Evolutionary conservation across 2,888 invertebrate species (phyloP).

Genomic region (Phaedon cochleariae): DNA sequence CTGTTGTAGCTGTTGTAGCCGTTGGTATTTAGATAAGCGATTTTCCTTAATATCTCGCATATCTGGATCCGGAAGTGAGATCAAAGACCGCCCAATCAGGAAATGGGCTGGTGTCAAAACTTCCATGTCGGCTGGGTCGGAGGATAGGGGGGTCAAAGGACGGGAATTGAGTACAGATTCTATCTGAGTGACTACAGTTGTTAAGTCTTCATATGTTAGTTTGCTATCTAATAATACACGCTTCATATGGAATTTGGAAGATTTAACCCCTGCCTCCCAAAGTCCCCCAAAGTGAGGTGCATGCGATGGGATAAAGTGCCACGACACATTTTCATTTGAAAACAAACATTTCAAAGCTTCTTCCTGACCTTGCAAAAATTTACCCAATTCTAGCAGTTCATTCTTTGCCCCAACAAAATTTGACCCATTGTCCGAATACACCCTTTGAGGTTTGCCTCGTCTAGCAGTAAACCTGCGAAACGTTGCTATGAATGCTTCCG

Average conservation of each 20-base stretch:
- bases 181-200: constrained; percentile 48
- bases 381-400: constrained; percentile 1
- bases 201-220: constrained; percentile 50
- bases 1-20: constrained; percentile 39
- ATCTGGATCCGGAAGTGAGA: constrained; percentile 37
- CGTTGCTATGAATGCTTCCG: constrained; percentile 10
- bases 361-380: neutral
- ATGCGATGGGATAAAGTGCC: constrained; percentile 37
- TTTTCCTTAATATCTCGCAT: constrained; percentile 27
- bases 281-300: constrained; percentile 52
- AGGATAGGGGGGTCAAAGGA: constrained; percentile 45
- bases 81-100: constrained; percentile 42
- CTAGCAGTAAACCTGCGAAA: constrained; percentile 11
- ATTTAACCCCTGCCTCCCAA: constrained; percentile 52
- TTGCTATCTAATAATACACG: constrained; percentile 38
- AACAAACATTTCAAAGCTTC: neutral
- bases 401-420: constrained; percentile 22
- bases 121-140: constrained; percentile 44
- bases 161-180: constrained; percentile 52
- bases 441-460: constrained; percentile 3
- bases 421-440: constrained; percentile 22
- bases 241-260: constrained; percentile 48
- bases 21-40: constrained; percentile 40
- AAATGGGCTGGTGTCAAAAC: constrained; percentile 49
- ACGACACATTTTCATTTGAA: neutral